Base-by-base conservation (phyloP, 2,888 invertebrate genomes). In the Lamellibrachia columna region DNA sequence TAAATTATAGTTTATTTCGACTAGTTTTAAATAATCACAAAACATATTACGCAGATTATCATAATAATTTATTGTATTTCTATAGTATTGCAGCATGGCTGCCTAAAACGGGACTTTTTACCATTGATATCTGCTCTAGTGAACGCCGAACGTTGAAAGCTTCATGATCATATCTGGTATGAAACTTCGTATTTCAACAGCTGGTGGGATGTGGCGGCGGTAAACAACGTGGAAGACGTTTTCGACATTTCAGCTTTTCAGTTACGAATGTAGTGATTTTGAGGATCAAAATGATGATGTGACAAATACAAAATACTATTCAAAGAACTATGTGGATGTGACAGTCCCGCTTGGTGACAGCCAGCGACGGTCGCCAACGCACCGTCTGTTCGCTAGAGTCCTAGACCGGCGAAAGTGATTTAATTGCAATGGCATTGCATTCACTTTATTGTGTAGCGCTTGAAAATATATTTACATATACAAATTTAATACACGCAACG, bases 401-500 rank as follows among this genome's bases (percentile, higher is more conserved):
- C 22, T n/a, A 22, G 75, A 75, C 75, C 6, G 75, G 11, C 58
- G 40, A 40, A 40, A 40, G 40, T 40, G 40, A 40, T 40, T 40
- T 40, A 0, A 58, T 75, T 75, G 75, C 22, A 15, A 75, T 75
- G 75, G 75, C 75, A n/a, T 4, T 75, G 75, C 75, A 75, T 22
- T 75, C 75, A 75, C 75, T 75, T 75, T 75, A 75, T 75, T 75
- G 75, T 15, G 75, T n/a, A 28, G 52, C 91, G 53, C 53, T 91
- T 91, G 91, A 52, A 91, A 91, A 91, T 91, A 91, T 91, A 28
- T 53, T 91, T 53, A 91, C 52, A 53, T 53, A 53, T 15, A 53
- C 53, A 7, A 91, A 53, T 91, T 53, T 91, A 53, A 91, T 91
- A 91, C 91, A 91, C 53, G 91, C 91, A 15, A 91, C 53, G 53